phyloP scores from a whole-genome alignment of 2,888 invertebrate species.

The Gnatocerus cornutus region DNA sequence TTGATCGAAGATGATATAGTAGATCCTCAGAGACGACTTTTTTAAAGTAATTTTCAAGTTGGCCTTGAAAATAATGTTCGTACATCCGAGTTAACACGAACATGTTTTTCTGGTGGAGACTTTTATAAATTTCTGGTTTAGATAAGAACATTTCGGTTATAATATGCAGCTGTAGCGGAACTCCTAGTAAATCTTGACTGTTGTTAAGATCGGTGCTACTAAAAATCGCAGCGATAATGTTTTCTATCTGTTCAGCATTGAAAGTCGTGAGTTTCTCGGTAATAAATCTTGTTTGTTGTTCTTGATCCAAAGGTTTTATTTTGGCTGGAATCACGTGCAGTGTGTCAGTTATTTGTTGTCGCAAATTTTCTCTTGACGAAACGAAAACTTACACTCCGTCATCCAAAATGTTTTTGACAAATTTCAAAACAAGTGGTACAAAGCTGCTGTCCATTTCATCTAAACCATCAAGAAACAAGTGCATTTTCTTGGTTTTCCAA shows the following conservation, averaged over 20 bases:
- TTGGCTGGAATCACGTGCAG: background rate
- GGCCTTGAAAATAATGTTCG: background rate
- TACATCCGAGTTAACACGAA: constrained; percentile 6
- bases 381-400: background rate
- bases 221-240: background rate
- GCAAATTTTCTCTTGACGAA: constrained; percentile 3
- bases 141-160: constrained; percentile 7
- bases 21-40: background rate
- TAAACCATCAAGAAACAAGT: constrained; percentile 6
- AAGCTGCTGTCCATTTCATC: constrained; percentile 59
- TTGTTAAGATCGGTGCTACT: background rate
- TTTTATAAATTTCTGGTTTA: background rate
- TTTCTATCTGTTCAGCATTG: constrained; percentile 1
- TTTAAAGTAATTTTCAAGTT: background rate
- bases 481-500: background rate
- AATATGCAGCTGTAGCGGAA: constrained; percentile 2
- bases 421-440: constrained; percentile 80
- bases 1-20: background rate
- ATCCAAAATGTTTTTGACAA: constrained; percentile 67
- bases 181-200: background rate
- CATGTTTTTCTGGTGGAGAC: background rate
- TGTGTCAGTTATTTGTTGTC: background rate
- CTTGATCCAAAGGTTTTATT: background rate
- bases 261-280: background rate
- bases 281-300: constrained; percentile 9